Percentiles rank a stretch among this genome's conserved stretches.
Conservation (phyloP, 1,140 invertebrate species). For the Drosophila rufa region DNA sequence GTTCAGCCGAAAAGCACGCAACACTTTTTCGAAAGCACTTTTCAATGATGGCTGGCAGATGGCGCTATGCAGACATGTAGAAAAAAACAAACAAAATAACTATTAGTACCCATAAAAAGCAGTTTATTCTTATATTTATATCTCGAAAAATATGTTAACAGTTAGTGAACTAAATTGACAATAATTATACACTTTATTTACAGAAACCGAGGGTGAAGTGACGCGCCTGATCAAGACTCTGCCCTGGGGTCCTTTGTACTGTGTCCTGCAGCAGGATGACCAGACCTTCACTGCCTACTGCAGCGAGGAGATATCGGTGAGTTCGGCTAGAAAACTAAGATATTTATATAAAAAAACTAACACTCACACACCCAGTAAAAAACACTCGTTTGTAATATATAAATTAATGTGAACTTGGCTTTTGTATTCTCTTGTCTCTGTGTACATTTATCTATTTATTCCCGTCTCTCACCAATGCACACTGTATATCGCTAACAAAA, state of each 20-base stretch:
- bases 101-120: background rate
- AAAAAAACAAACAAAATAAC: background rate
- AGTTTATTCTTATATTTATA: background rate
- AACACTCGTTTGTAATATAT: constrained; percentile 13
- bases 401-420: constrained; percentile 33
- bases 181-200: background rate
- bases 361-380: constrained; percentile 5
- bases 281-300: constrained; percentile 93
- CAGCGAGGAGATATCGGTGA: constrained; percentile 94
- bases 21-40: constrained; percentile 12
- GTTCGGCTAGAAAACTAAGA: constrained; percentile 14
- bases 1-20: constrained; percentile 49
- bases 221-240: constrained; percentile 78
- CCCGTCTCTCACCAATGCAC: constrained; percentile 49
- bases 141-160: background rate
- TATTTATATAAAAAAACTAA: background rate
- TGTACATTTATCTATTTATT: constrained; percentile 49
- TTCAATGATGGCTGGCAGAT: constrained; percentile 5
- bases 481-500: constrained; percentile 48
- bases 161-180: background rate
- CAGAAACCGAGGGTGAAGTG: constrained; percentile 83
- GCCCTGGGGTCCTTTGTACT: constrained; percentile 94
- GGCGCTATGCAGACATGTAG: constrained; percentile 14
- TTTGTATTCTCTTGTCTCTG: constrained; percentile 39
- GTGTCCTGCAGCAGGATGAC: constrained; percentile 94